phyloP scores from a whole-genome alignment of 1,140 invertebrate genomes.

The Sycophila sp. region DNA sequence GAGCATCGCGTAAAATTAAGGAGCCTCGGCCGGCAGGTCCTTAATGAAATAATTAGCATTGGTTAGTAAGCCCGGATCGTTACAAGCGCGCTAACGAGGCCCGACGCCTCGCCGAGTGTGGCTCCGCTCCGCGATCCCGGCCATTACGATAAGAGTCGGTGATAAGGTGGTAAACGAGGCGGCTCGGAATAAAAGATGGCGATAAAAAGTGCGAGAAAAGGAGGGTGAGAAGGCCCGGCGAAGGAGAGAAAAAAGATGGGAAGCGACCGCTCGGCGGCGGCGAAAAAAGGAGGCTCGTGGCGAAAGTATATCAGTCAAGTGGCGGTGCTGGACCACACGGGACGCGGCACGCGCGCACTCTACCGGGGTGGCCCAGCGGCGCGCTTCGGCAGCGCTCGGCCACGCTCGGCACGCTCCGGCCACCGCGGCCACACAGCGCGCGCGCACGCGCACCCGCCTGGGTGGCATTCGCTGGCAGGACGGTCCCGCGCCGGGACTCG shows the following conservation, averaged over 20 bases:
- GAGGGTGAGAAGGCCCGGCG: slow-evolving; percentile 13
- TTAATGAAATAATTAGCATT: too few relatives aligned
- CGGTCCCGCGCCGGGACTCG: slow-evolving; percentile 45
- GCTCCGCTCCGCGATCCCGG: too few relatives aligned
- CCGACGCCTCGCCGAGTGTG: too few relatives aligned
- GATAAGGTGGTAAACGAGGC: slow-evolving; percentile 23
- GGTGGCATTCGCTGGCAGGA: slow-evolving; percentile 65
- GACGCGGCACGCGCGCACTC: slow-evolving; percentile 68
- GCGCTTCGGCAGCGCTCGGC: slow-evolving; percentile 50
- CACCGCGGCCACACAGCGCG: slow-evolving; percentile 63
- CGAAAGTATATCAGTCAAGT: slow-evolving; percentile 31
- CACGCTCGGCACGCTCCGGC: slow-evolving; percentile 50
- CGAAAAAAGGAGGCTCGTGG: slow-evolving; percentile 9
- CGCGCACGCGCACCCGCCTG: slow-evolving; percentile 66
- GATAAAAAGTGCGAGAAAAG: slow-evolving; percentile 35
- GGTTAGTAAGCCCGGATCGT: too few relatives aligned
- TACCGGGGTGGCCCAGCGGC: slow-evolving; percentile 63
- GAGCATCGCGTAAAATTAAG: too few relatives aligned
- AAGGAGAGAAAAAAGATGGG: background rate
- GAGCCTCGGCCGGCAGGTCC: too few relatives aligned
- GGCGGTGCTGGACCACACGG: slow-evolving; percentile 60
- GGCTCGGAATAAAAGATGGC: background rate
- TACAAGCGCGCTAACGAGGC: background rate
- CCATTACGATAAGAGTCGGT: background rate
- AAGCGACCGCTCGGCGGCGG: background rate